These are phyloP conservation scores for Microdon myrmicae DNA, from an alignment of 2,888 invertebrate species.

Conservation along the genomic window DNA sequence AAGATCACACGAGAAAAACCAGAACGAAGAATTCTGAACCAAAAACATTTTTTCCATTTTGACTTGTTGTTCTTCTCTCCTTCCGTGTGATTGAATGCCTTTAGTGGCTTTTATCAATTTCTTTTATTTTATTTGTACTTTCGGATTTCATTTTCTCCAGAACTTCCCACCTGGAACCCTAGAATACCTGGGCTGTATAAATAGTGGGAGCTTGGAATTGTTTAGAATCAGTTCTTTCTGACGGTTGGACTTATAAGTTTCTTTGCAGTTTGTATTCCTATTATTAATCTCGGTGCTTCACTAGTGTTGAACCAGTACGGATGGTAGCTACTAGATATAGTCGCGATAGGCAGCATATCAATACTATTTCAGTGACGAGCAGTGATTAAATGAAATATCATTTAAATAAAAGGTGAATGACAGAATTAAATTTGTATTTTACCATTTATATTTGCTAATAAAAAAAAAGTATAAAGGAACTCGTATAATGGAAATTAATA, in stretches of 20 bases:
- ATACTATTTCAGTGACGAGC: conserved; percentile 3
- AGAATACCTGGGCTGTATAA: conserved; percentile 32
- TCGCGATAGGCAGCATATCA: too few species aligned
- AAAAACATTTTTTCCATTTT: conserved; percentile 15
- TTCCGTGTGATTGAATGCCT: conserved; percentile 8
- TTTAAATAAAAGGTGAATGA: conserved; percentile 46
- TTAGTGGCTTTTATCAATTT: conserved; percentile 13
- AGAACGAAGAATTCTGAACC: conserved; percentile 22
- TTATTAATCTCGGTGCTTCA: too few species aligned
- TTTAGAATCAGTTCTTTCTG: conserved; percentile 43
- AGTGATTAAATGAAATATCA: conserved; percentile 34
- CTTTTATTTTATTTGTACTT: conserved; percentile 12
- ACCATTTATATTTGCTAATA: too few species aligned
- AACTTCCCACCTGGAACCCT: conserved; percentile 14
- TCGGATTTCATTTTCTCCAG: too few species aligned
- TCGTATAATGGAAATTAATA: too few species aligned
- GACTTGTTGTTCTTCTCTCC: conserved; percentile 16
- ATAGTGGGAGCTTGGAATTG: conserved; percentile 30
- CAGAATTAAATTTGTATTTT: conserved; percentile 1
- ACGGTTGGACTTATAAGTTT: conserved; percentile 33
- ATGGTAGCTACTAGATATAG: too few species aligned
- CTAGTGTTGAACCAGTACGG: too few species aligned
- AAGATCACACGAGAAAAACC: conserved; percentile 33
- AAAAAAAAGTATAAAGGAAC: too few species aligned
- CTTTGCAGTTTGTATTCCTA: conserved; percentile 4